These are phyloP conservation scores for Melanotaenia pygmaea DNA, from an alignment of 2,797 vertebrate genomes.

Conservation along the genomic window DNA sequence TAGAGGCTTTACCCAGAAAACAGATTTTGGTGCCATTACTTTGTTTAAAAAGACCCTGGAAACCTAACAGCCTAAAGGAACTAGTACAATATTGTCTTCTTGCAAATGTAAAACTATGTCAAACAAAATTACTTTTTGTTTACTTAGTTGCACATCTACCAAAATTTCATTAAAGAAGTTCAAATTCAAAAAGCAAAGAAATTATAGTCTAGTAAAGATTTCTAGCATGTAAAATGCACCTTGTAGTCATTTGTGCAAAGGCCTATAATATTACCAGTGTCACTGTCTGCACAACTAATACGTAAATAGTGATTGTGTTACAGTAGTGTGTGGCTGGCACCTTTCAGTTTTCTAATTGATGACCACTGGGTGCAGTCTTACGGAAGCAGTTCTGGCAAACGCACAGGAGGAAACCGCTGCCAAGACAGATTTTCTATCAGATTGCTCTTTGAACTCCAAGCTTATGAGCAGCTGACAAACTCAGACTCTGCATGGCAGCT, in stretches of 20 bases:
- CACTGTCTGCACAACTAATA: constrained; percentile 43
- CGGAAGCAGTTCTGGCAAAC: constrained; percentile 77
- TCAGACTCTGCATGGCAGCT: constrained; percentile 73
- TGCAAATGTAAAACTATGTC: neutral
- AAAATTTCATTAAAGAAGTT: neutral
- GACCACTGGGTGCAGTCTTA: constrained; percentile 76
- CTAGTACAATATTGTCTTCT: too few species aligned
- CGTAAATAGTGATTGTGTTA: constrained; percentile 55
- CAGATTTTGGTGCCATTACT: neutral
- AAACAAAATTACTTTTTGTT: neutral
- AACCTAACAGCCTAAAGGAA: neutral
- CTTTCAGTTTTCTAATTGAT: constrained; percentile 81
- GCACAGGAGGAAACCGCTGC: constrained; percentile 73
- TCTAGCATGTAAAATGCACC: constrained; percentile 26
- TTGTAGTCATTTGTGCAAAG: constrained; percentile 44
- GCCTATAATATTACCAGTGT: constrained; percentile 33
- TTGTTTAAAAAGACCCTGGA: neutral
- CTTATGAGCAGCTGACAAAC: constrained; percentile 76
- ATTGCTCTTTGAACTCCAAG: constrained; percentile 79
- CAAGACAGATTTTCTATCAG: constrained; percentile 77
- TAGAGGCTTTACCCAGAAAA: neutral
- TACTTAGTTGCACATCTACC: neutral
- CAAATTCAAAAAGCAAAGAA: neutral
- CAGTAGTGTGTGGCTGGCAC: constrained; percentile 66
- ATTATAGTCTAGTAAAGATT: neutral